phyloP scores from a whole-genome alignment of 2,888 invertebrate species.

The Drosophila stalkeri region DNA sequence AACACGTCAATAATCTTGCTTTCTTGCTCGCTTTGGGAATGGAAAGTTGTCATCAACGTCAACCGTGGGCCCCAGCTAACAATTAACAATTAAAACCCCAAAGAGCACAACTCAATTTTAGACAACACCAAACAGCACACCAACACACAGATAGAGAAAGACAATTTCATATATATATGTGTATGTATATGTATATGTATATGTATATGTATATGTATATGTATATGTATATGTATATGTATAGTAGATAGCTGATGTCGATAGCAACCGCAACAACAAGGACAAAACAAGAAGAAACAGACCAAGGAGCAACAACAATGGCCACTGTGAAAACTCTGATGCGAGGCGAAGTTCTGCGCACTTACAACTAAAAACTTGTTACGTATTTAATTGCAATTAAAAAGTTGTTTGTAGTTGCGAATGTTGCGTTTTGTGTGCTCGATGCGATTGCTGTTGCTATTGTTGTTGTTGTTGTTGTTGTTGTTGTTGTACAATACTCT shows the following conservation, averaged over 20 bases:
- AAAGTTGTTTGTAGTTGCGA: slow-evolving; percentile 80
- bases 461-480: slow-evolving; percentile 37
- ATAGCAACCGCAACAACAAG: slow-evolving; percentile 51
- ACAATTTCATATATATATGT: slow-evolving; percentile 54
- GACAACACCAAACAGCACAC: slow-evolving; percentile 32
- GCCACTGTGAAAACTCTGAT: slow-evolving; percentile 53
- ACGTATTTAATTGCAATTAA: slow-evolving; percentile 81
- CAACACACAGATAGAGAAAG: slow-evolving; percentile 19
- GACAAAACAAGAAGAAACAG: slow-evolving; percentile 37
- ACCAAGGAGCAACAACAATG: slow-evolving; percentile 42
- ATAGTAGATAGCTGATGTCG: slow-evolving; percentile 60
- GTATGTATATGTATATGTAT: not conserved
- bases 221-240: not conserved
- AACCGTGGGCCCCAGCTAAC: slow-evolving; percentile 64
- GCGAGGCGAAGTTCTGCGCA: slow-evolving; percentile 63
- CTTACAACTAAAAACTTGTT: slow-evolving; percentile 82
- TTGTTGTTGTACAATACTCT: slow-evolving; percentile 27
- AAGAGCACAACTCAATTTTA: slow-evolving; percentile 80
- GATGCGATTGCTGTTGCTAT: slow-evolving; percentile 30
- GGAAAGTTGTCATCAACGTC: slow-evolving; percentile 63
- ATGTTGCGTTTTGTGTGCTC: slow-evolving; percentile 56
- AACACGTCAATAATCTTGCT: slow-evolving; percentile 53
- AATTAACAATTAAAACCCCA: slow-evolving; percentile 81
- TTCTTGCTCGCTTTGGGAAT: slow-evolving; percentile 27
- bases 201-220: not conserved